Evolutionary conservation across 2,797 vertebrate genomes (phyloP), one percentile per base, ranked within the genome.

Genomic region (Chaenodraco wilsoni): DNA sequence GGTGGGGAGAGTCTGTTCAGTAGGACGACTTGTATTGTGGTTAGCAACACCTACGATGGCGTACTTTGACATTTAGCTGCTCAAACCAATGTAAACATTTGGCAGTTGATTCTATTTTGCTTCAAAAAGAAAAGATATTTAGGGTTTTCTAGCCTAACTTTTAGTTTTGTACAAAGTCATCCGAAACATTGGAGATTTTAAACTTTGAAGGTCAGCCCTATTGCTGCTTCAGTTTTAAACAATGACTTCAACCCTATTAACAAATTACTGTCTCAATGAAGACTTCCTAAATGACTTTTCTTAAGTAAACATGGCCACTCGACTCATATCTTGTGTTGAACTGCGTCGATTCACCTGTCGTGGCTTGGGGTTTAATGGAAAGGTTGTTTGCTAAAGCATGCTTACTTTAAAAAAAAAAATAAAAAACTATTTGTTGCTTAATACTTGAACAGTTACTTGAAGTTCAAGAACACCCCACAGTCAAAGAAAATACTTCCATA

Each of bases 1-100:
- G 75, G 79, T 75, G 82, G 82, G 48, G 72, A 72, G 57, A 54
- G 50, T 73, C 60, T 79, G 67, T 65, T 77, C 50, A 64, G 64
- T 68, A 50, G 65, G 57, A 57, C 60, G 55, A 58, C 14, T 55
- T 23, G 14, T 50, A 12, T 31, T 15, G 5, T 68, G 46, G 21
- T 49, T n/a, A 0, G 3, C 57, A 49, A 50, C 52, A 40, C 59
- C 41, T 54, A 16, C 72, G 62, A 70, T 46, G 63, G 31, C 63
- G 14, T 15, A n/a, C 67, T 54, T 56, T 63, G 59, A 72, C 52
- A 69, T 74, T 66, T 16, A n/a, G 15, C 44, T 16, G n/a, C 2
- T 71, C 9, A 55, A 75, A 77, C 10, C 31, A 41, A 40, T 8
- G 50, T 6, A 10, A n/a, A 19, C 11, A 49, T 46, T 9, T 52